Conservation (phyloP, 2,113 vertebrate genomes). For the Calidris pygmaea region DNA sequence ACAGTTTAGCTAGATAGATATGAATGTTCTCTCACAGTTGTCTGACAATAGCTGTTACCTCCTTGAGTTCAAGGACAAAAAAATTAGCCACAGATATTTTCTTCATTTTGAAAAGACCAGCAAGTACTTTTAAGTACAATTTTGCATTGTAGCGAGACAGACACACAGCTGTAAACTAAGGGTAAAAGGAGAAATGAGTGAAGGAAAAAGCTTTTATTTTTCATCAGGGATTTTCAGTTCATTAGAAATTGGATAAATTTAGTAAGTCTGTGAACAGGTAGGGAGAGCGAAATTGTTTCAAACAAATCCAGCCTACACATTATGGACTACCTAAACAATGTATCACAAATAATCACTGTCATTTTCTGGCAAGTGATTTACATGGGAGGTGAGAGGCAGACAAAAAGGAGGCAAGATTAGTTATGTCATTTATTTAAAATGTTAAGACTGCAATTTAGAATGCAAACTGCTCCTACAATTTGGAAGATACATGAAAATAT, state of each 20-base stretch:
- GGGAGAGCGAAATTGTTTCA: not conserved
- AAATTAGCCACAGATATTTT: not conserved
- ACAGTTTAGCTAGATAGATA: not conserved
- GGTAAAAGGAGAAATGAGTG: not conserved
- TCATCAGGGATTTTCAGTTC: not conserved
- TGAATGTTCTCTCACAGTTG: not conserved
- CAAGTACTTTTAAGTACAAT: not conserved
- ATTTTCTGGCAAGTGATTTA: not conserved
- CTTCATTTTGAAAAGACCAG: not conserved
- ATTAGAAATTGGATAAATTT: not conserved
- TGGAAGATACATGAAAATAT: not conserved
- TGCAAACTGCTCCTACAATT: not conserved
- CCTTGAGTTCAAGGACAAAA: not conserved
- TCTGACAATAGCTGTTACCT: not conserved
- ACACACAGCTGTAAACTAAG: not conserved
- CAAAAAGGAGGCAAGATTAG: not conserved
- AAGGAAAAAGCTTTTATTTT: not conserved
- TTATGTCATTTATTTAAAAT: not conserved
- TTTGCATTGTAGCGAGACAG: not conserved
- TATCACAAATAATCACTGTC: not conserved
- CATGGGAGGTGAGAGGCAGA: not conserved
- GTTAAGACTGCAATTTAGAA: not conserved
- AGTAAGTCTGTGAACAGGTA: not conserved
- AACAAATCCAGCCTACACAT: not conserved
- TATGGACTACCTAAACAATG: not conserved